A percentile compares a stretch with the other conserved stretches of the same genome.
Evolutionary conservation across 1,140 invertebrate species (phyloP).

Genomic region (Lucilia sericata): DNA sequence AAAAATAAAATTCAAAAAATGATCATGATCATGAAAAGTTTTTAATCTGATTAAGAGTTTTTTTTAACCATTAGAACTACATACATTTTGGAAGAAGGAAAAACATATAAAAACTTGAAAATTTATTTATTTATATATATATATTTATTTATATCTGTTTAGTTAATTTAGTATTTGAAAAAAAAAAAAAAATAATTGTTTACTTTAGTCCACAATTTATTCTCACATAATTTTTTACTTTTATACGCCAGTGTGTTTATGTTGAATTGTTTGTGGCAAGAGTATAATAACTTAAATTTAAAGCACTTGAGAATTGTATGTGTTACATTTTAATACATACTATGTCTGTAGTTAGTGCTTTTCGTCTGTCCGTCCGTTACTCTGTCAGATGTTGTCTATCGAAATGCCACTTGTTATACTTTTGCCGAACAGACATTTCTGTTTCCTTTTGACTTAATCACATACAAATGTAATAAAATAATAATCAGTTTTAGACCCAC

Average conservation of each 20-base stretch:
- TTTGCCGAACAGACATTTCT: not conserved
- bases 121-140: too few species aligned
- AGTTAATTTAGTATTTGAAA: not conserved
- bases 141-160: not conserved
- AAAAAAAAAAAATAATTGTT: too few species aligned
- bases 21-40: constrained; percentile 12
- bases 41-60: not conserved
- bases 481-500: not conserved
- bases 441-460: not conserved
- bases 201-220: not conserved
- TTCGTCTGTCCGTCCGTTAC: not conserved
- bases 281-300: not conserved
- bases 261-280: not conserved
- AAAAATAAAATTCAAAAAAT: not conserved
- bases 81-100: not conserved
- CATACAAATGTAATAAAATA: constrained; percentile 13
- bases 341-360: not conserved
- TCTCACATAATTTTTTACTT: not conserved
- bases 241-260: not conserved
- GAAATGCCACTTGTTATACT: constrained; percentile 26
- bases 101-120: not conserved
- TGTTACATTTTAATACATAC: not conserved
- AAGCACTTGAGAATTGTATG: constrained; percentile 4
- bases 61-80: not conserved
- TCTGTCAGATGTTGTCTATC: constrained; percentile 1